Evolutionary conservation across 2,797 vertebrate genomes (phyloP).

Genomic region (Amphiprion clarkii): DNA sequence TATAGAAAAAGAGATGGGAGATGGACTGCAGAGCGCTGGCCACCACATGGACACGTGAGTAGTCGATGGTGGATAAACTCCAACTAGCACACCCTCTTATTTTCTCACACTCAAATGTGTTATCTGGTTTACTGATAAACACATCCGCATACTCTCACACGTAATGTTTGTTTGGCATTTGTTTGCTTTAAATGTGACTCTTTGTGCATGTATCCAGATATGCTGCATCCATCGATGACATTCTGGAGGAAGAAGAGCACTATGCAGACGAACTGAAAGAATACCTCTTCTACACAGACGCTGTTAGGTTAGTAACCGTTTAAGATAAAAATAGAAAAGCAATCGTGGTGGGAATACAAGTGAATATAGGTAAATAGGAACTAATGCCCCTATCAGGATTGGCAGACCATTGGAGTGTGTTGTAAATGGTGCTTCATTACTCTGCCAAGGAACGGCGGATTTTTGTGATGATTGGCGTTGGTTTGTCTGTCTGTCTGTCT

Average conservation of each 20-base stretch:
- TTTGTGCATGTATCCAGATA: conserved; percentile 83
- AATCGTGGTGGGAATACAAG: background rate
- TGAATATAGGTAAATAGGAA: background rate
- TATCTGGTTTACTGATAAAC: background rate
- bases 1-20: conserved; percentile 99
- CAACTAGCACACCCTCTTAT: background rate
- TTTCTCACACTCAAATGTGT: background rate
- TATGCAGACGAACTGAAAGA: conserved; percentile 99
- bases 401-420: background rate
- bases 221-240: conserved; percentile 96
- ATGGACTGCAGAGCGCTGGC: conserved; percentile 97
- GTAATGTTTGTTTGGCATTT: background rate
- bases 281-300: conserved; percentile 96
- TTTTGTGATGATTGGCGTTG: too few species aligned
- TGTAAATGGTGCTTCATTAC: background rate
- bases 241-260: conserved; percentile 97
- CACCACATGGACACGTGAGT: conserved; percentile 99
- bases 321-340: background rate
- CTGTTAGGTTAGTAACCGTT: conserved; percentile 85
- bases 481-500: too few species aligned
- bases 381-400: too few species aligned
- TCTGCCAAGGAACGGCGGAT: too few species aligned
- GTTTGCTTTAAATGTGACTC: background rate
- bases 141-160: background rate
- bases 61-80: background rate